Evolutionary conservation across 1,140 invertebrate genomes (phyloP).

Genomic region (Aethina tumida): DNA sequence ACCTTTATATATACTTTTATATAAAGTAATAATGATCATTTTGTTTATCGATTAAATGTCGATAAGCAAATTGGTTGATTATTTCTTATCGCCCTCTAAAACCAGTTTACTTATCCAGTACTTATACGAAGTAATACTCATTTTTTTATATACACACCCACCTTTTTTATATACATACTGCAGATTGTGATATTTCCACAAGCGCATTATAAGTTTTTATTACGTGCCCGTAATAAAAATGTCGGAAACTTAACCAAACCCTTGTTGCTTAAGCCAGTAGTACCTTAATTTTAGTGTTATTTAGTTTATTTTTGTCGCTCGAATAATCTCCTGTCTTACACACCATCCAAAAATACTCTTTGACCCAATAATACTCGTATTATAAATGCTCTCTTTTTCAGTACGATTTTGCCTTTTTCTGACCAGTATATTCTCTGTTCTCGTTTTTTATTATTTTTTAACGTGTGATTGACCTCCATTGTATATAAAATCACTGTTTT

Average conservation of each 20-base stretch:
- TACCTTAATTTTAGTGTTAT: conserved; percentile 25
- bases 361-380: conserved; percentile 17
- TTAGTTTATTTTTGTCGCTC: conserved; percentile 8
- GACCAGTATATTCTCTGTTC: not conserved
- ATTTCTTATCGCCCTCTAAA: no score
- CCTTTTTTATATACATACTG: conserved; percentile 10
- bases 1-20: no score
- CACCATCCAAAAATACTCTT: conserved; percentile 5
- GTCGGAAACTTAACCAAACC: conserved; percentile 26
- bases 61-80: conserved; percentile 4
- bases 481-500: no score
- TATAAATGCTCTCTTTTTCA: conserved; percentile 13
- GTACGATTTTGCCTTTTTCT: conserved; percentile 4
- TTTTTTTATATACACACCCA: not conserved
- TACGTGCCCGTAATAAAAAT: conserved; percentile 18
- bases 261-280: conserved; percentile 30
- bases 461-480: no score
- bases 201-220: conserved; percentile 14
- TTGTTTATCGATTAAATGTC: no score
- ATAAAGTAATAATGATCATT: no score
- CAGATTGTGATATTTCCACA: conserved; percentile 16
- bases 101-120: no score
- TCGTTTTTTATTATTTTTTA: conserved; percentile 5
- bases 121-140: no score
- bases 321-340: conserved; percentile 9